Evolutionary conservation across 2,888 invertebrate genomes (phyloP), one percentile per base, ranked within the genome.

Genomic region (Sphaerophoria rueppellii): DNA sequence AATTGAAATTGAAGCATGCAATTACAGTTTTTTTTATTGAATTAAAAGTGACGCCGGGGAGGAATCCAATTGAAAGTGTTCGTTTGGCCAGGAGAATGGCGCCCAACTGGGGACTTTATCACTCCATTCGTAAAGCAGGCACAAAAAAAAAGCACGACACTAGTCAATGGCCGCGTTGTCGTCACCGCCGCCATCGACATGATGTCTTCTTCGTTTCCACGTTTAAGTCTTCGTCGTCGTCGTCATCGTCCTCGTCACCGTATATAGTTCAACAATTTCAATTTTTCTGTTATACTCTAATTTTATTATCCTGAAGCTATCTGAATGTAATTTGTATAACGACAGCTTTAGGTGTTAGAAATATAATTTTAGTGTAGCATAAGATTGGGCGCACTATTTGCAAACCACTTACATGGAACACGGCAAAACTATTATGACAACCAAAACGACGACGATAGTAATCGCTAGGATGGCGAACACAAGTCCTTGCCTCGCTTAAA

Each of bases 31-130:
- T 43, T 86, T 87, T 87, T 86, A 87, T 87, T 86, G 83, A 86
- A 87, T 87, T 87, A 85, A 82, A 86, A 86, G 76, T 70, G 87
- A 85, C 87, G 87, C 83, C 87, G 86, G 86, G 81, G 86, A 78
- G 79, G 82, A 86, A 82, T 82, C 72, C 86, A 86, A 86, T 86
- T 86, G 86, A 78, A 82, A 86, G 77, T 70, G 86, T 75, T 78
- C 80, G 67, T 81, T 78, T 73, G 46, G 55, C 70, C 73, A 73
- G 63, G 72, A 55, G 60, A 75, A 71, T 46, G 70, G 74, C 50
- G 69, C 67, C 50, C 67, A 65, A 69, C 67, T 32, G 32, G 54
- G 67, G 54, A 85, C 60, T 57, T 55, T 70, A 61, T 48, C 63
- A 55, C 50, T 46, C 35, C 37, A 24, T 46, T 37, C 24, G 24